These are phyloP conservation scores for Limosa lapponica DNA, from an alignment of 2,797 vertebrate species.

Conservation along the genomic window DNA sequence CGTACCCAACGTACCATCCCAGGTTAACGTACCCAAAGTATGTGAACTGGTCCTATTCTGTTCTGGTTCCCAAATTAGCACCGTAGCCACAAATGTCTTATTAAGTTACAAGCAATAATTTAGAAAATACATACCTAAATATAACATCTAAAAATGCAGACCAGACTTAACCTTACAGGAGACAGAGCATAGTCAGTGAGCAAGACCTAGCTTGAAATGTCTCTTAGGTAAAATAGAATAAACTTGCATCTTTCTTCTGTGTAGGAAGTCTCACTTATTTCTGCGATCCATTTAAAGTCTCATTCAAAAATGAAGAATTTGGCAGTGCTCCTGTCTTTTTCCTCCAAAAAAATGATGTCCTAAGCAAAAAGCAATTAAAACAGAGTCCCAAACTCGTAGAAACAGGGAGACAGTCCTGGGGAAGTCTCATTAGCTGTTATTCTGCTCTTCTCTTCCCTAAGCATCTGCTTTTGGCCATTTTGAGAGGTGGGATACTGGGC, in stretches of 20 bases:
- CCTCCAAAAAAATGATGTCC: neutral
- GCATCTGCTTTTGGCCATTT: neutral
- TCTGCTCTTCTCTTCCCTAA: neutral
- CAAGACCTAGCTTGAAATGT: neutral
- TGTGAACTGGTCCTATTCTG: neutral
- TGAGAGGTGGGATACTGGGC: no score
- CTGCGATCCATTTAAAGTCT: neutral
- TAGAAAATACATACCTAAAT: neutral
- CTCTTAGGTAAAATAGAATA: neutral
- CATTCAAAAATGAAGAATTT: neutral
- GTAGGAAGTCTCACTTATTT: neutral
- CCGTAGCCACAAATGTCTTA: neutral
- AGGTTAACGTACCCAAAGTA: neutral
- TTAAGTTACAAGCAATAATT: neutral
- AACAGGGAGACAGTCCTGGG: neutral
- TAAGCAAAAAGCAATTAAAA: neutral
- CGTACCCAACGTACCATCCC: neutral
- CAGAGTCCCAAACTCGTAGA: neutral
- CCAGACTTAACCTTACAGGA: neutral
- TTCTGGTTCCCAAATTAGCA: neutral
- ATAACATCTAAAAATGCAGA: neutral
- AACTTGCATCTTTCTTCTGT: neutral
- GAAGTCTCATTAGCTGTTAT: neutral
- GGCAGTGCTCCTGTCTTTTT: neutral
- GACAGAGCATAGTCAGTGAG: neutral